Base-by-base conservation (phyloP, 2,888 invertebrate species). In the Drosophila quinaria region DNA sequence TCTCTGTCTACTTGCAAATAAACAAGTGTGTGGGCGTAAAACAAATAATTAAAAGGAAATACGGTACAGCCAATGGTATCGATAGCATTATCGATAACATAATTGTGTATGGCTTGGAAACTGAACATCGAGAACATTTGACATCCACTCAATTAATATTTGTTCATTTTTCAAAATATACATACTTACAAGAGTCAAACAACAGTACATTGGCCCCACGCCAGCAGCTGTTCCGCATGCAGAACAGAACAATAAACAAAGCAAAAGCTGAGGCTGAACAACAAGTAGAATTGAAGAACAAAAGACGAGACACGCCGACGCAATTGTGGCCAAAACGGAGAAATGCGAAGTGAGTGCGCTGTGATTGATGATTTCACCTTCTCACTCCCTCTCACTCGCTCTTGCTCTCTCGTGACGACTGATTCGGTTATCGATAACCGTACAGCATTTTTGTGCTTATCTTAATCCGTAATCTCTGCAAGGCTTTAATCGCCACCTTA, bases 171-270 rank as follows among this genome's bases (percentile, higher is more conserved):
- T 0, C 3, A 33, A 11, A 11, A 11, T 33, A n/a, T n/a, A n/a
- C n/a, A n/a, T 52, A 74, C 65, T 56, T 56, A 52, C 51, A 49
- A 49, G 58, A 46, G 67, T 61, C 61, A 59, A 19, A 15, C 22
- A 44, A 22, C 51, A 69, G 81, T 72, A 64, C 80, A 65, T 72
- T 80, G 78, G 74, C 80, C 74, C 55, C 70, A 52, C 29, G 60
- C 52, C 68, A 78, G 59, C 67, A 51, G 59, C 49, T 31, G 55
- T 47, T 39, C 29, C 37, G 35, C 42, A 61, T 54, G 49, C 44
- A 59, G 51, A 52, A 78, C 44, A 59, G 55, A 56, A 80, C 67
- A 75, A 68, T 61, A 73, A 78, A 78, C 81, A 81, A 75, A 78
- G 75, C 79, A 47, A 25, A 56, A 33, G 47, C 29, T 33, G 17